Percentiles rank a stretch among this genome's conserved stretches.
phyloP scores from a whole-genome alignment of 2,888 invertebrate species.

The Amblyjoppa fuscipennis region DNA sequence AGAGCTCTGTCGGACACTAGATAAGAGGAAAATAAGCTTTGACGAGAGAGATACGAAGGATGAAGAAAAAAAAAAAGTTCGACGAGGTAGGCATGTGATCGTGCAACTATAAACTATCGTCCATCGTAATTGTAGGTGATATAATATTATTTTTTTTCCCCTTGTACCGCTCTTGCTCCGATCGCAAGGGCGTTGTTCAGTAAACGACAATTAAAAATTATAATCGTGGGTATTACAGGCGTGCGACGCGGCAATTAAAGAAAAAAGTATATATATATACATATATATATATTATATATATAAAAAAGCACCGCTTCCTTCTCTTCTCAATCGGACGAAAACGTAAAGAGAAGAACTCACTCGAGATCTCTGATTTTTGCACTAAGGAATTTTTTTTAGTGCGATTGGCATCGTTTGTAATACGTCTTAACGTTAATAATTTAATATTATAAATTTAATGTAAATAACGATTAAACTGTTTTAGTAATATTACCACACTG shows the following conservation, averaged over 20 bases:
- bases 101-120: constrained; percentile 63
- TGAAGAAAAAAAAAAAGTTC: constrained; percentile 36
- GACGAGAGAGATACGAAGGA: constrained; percentile 31
- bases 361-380: constrained; percentile 69
- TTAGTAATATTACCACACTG: constrained; percentile 75
- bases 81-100: constrained; percentile 56
- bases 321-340: constrained; percentile 54
- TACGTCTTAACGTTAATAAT: constrained; percentile 68
- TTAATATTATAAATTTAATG: constrained; percentile 75
- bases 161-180: constrained; percentile 60
- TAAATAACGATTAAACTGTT: constrained; percentile 81
- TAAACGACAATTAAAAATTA: constrained; percentile 20
- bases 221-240: constrained; percentile 22
- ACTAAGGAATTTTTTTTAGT: constrained; percentile 70
- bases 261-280: constrained; percentile 42
- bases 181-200: constrained; percentile 28
- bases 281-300: background rate
- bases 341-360: constrained; percentile 57
- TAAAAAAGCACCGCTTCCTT: constrained; percentile 66
- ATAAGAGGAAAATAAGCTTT: constrained; percentile 50
- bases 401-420: constrained; percentile 70
- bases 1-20: constrained; percentile 41
- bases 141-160: constrained; percentile 57
- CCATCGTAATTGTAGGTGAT: constrained; percentile 62
- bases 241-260: constrained; percentile 21